Percentiles rank a stretch among this genome's conserved stretches.
phyloP scores from a whole-genome alignment of 37 sponge, comb jelly and placozoan species.

The Halisarca cf. caerulea region DNA sequence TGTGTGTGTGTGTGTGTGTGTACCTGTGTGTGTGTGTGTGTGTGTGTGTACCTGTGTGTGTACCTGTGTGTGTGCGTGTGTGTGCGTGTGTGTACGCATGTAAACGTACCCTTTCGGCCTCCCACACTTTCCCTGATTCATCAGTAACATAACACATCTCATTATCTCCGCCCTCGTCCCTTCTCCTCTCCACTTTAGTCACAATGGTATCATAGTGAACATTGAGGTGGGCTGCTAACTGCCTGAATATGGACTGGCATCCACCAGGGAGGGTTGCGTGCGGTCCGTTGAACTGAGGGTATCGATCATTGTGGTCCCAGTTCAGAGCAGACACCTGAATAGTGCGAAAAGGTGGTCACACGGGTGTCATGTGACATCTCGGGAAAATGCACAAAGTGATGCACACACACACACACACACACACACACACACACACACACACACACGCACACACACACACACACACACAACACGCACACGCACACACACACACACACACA shows the following conservation, averaged over 20 bases:
- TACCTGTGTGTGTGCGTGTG: neutral
- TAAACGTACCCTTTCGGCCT: slow-evolving; percentile 37
- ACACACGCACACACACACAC: too few species aligned
- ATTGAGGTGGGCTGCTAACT: slow-evolving; percentile 50
- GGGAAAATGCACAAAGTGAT: too few species aligned
- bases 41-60: too few species aligned
- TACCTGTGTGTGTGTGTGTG: too few species aligned
- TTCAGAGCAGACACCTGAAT: slow-evolving; percentile 78
- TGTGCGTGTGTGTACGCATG: neutral
- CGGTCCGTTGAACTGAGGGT: slow-evolving; percentile 82
- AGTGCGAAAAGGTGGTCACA: too few species aligned
- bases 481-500: too few species aligned
- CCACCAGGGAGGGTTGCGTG: slow-evolving; percentile 80
- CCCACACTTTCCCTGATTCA: slow-evolving; percentile 15
- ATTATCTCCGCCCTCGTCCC: neutral
- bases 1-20: too few species aligned
- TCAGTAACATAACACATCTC: slow-evolving; percentile 18
- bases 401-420: too few species aligned
- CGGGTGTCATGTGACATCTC: too few species aligned
- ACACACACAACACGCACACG: too few species aligned
- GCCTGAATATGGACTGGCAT: slow-evolving; percentile 38
- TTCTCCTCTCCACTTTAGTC: slow-evolving; percentile 26
- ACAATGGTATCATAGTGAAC: slow-evolving; percentile 58
- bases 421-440: too few species aligned
- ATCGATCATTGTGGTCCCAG: slow-evolving; percentile 91